A percentile compares a stretch with the other conserved stretches of the same genome.
Conservation (phyloP, 2,888 invertebrate genomes). For the Panopea generosa region DNA sequence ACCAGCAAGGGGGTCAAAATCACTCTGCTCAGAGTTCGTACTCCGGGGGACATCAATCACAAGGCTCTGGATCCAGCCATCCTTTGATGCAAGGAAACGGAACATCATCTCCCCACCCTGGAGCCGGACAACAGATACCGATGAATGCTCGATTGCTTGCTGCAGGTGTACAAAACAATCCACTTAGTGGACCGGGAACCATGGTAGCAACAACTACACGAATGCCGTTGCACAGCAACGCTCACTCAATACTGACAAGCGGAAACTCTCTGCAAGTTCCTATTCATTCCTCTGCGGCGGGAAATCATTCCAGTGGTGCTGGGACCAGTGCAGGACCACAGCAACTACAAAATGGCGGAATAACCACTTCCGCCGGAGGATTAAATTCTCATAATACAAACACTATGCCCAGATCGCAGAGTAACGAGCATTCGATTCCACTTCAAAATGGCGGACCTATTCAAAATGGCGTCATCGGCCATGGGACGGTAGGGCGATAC, state of each 20-base stretch:
- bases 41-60: slow-evolving; percentile 42
- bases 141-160: slow-evolving; percentile 53
- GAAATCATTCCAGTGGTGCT: slow-evolving; percentile 2
- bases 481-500: slow-evolving; percentile 53
- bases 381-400: slow-evolving; percentile 56
- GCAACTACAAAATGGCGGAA: slow-evolving; percentile 58
- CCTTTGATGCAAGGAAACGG: slow-evolving; percentile 38
- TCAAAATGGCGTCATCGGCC: slow-evolving; percentile 52
- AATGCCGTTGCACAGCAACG: slow-evolving; percentile 51
- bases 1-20: slow-evolving; percentile 46
- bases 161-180: slow-evolving; percentile 30
- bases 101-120: slow-evolving; percentile 32
- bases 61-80: slow-evolving; percentile 57
- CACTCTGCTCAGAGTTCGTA: slow-evolving; percentile 46
- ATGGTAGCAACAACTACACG: slow-evolving; percentile 43
- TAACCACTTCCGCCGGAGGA: slow-evolving; percentile 62
- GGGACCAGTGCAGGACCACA: slow-evolving; percentile 20
- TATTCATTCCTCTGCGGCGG: slow-evolving; percentile 32
- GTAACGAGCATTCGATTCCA: slow-evolving; percentile 47
- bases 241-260: slow-evolving; percentile 28
- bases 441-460: slow-evolving; percentile 67
- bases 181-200: slow-evolving; percentile 30
- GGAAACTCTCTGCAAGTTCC: slow-evolving; percentile 35
- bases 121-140: slow-evolving; percentile 47
- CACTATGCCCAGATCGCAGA: slow-evolving; percentile 46